Base-by-base conservation (phyloP, 2,113 vertebrate species). In the Meleagris gallopavo region DNA sequence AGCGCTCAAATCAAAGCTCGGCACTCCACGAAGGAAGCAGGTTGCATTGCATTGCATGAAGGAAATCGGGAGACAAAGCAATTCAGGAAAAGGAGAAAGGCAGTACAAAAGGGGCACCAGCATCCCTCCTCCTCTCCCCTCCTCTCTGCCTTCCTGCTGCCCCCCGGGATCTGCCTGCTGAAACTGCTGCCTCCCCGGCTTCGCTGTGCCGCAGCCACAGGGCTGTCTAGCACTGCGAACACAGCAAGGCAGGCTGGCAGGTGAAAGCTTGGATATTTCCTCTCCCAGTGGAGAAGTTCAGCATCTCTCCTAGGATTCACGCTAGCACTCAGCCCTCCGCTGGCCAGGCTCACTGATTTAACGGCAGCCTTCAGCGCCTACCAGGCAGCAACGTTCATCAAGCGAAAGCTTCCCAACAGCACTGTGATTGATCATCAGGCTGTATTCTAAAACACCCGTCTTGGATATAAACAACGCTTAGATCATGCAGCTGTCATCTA, bases 11-110 rank as follows among this genome's bases (percentile, higher is more conserved):
- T 41, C 78, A 71, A 89, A 25, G 27, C 81, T 32, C 8, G 1
- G 54, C 48, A 2, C 62, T 38, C 54, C 3, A 4, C 55, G 62
- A 66, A 71, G 60, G 82, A 80, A 76, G 34, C 11, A 1, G 72
- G 43, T 29, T 75, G 61, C 34, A 38, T 13, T 2, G 70, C 83
- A 58, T 4, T 13, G 32, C 79, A 27, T 6, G 8, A 10, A 43
- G 76, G 43, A 52, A 55, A 85, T 20, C 1, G 65, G 57, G 54
- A 93, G 88, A 95, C 84, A 91, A 94, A 91, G 94, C 73, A 10
- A 50, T n/a, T 48, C 75, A 8, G 4, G 3, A 18, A 60, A 83
- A 94, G n/a, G 25, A 8, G 77, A 67, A 88, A 74, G 20, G 69
- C 65, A 22, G 3, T 76, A 88, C 91, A 73, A 96, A 89, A 86